phyloP scores from a whole-genome alignment of 2,113 vertebrate species.

The Strix uralensis region DNA sequence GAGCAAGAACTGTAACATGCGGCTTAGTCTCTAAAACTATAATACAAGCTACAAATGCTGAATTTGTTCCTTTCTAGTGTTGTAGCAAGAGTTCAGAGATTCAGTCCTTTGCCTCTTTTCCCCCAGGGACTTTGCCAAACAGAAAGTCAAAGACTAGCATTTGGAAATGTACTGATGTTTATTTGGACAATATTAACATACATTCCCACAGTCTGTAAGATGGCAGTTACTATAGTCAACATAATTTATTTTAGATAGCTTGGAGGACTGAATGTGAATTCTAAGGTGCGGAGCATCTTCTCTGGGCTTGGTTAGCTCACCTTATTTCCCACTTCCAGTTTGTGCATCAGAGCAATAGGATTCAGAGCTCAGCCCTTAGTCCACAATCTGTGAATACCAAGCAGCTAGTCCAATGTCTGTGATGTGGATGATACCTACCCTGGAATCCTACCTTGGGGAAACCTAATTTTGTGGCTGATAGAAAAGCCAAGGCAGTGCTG shows the following conservation, averaged over 20 bases:
- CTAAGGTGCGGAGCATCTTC: background rate
- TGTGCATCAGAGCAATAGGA: background rate
- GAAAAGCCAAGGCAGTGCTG: background rate
- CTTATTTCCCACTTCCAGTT: background rate
- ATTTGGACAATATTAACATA: background rate
- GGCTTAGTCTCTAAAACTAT: background rate
- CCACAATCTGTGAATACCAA: background rate
- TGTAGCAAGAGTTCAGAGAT: background rate
- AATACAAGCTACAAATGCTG: background rate
- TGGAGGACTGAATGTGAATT: background rate
- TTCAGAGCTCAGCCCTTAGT: background rate
- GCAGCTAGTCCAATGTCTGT: background rate
- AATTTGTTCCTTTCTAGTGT: background rate
- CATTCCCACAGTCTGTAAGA: background rate
- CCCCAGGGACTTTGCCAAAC: background rate
- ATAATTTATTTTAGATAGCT: background rate
- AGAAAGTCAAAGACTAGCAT: background rate
- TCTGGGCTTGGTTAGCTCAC: background rate
- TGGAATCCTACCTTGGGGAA: background rate
- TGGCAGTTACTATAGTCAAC: background rate
- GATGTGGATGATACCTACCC: fast-evolving
- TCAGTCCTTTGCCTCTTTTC: background rate
- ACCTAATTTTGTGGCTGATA: background rate
- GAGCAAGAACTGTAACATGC: background rate
- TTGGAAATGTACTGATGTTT: background rate